Evolutionary conservation across 2,888 invertebrate genomes (phyloP).

Genomic region (Aphidius colemani): DNA sequence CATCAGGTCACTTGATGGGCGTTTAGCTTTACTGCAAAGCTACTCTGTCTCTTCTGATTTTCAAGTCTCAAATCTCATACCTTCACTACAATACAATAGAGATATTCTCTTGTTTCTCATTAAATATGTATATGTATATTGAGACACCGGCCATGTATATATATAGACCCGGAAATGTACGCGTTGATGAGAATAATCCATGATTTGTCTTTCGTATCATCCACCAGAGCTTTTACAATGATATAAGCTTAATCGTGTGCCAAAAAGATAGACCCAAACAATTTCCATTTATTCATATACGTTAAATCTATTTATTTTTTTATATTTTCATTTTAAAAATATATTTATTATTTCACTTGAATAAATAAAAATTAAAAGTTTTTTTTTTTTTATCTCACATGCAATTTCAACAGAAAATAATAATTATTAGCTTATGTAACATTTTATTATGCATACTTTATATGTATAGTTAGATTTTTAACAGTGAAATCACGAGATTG

Average conservation of each 20-base stretch:
- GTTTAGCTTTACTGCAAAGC: slow-evolving; percentile 18
- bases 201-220: slow-evolving; percentile 12
- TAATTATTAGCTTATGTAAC: too few relatives aligned
- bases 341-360: too few relatives aligned
- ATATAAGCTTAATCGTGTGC: slow-evolving; percentile 5
- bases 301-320: too few relatives aligned
- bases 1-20: slow-evolving; percentile 23
- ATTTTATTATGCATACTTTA: too few relatives aligned
- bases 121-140: too few relatives aligned
- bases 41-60: slow-evolving; percentile 3
- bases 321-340: too few relatives aligned
- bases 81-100: too few relatives aligned
- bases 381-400: not conserved
- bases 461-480: too few relatives aligned
- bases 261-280: slow-evolving; percentile 1
- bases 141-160: not conserved
- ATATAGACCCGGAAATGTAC: not conserved
- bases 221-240: not conserved
- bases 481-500: too few relatives aligned
- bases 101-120: too few relatives aligned
- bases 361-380: not conserved
- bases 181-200: slow-evolving; percentile 24
- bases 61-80: not conserved
- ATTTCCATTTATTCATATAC: not conserved
- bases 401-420: too few relatives aligned